Evolutionary conservation across 2,888 invertebrate species (phyloP).

Genomic region (Baccha elongata): DNA sequence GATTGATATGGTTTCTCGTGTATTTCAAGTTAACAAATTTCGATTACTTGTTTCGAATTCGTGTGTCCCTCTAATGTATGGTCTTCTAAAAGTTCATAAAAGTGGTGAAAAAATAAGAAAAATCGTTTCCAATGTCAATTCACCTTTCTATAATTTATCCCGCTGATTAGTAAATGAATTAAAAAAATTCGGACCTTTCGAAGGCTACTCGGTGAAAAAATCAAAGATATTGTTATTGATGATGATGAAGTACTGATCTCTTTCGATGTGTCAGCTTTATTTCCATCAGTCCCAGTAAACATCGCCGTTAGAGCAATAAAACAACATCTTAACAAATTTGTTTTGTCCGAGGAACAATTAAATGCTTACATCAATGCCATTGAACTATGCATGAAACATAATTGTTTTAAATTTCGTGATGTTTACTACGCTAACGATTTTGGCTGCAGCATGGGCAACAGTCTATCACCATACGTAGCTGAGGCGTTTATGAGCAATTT

Average conservation of each 20-base stretch:
- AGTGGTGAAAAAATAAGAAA: background rate
- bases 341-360: background rate
- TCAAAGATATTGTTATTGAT: background rate
- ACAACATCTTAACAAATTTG: background rate
- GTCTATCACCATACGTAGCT: background rate
- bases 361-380: background rate
- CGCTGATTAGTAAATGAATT: background rate
- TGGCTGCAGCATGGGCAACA: background rate
- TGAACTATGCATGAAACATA: background rate
- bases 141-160: background rate
- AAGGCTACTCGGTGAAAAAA: background rate
- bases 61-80: background rate
- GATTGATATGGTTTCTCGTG: background rate
- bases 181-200: background rate
- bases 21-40: background rate
- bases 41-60: background rate
- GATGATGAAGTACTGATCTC: background rate
- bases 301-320: background rate
- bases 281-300: background rate
- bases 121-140: background rate
- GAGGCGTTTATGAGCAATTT: background rate
- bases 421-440: background rate
- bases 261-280: background rate
- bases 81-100: background rate
- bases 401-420: background rate